phyloP scores from a whole-genome alignment of 1,140 invertebrate species.

The Procambarus virginalis region DNA sequence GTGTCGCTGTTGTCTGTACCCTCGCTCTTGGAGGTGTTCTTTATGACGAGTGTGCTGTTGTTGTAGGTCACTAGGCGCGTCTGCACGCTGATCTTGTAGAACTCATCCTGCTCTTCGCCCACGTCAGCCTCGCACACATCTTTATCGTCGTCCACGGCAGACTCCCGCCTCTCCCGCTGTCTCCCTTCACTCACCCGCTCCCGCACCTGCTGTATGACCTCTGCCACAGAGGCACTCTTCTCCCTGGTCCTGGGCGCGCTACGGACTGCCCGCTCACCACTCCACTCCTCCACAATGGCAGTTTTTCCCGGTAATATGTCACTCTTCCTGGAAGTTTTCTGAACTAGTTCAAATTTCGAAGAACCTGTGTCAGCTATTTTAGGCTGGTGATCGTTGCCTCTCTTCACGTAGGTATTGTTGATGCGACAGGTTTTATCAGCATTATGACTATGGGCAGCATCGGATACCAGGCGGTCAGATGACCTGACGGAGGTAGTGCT shows the following conservation, averaged over 20 bases:
- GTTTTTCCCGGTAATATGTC: neutral
- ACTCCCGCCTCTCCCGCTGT: neutral
- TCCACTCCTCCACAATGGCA: neutral
- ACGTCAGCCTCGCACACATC: conserved; percentile 53
- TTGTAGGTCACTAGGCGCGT: conserved; percentile 55
- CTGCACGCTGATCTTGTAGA: conserved; percentile 50
- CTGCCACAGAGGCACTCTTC: neutral
- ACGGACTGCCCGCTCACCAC: too few species aligned
- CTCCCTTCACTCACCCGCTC: conserved; percentile 23
- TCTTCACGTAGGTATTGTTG: neutral
- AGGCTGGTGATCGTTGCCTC: neutral
- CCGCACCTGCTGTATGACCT: conserved; percentile 36
- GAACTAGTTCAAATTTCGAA: neutral
- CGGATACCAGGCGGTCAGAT: neutral
- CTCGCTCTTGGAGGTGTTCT: conserved; percentile 49
- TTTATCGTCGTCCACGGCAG: conserved; percentile 40
- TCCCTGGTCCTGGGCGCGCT: neutral
- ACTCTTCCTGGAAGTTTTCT: neutral
- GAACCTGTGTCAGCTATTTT: neutral
- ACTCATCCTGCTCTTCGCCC: conserved; percentile 37
- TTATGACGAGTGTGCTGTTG: conserved; percentile 56
- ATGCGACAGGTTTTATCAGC: neutral
- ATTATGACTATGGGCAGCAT: neutral
- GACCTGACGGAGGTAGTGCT: neutral
- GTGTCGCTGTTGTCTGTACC: neutral